Evolutionary conservation across 2,888 invertebrate genomes (phyloP).

Genomic region (Gymnoscelis rufifasciata): DNA sequence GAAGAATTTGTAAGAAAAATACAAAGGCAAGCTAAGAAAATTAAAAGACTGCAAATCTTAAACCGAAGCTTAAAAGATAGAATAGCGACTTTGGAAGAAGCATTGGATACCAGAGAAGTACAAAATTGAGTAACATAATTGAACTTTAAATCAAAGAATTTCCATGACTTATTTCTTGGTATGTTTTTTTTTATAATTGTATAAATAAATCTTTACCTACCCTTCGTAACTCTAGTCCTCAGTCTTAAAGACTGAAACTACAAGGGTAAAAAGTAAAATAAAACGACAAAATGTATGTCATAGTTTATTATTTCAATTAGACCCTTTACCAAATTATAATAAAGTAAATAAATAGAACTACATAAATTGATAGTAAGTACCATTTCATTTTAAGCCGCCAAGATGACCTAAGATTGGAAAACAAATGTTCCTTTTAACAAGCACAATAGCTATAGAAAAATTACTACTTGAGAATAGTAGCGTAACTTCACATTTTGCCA

Average conservation of each 20-base stretch:
- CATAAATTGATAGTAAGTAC: conserved; percentile 73
- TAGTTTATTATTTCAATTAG: conserved; percentile 77
- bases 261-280: conserved; percentile 21
- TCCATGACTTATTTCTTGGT: too few relatives aligned
- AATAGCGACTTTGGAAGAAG: conserved; percentile 15
- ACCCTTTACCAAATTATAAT: conserved; percentile 79
- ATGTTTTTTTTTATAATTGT: too few relatives aligned
- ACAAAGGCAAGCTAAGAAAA: conserved; percentile 19
- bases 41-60: conserved; percentile 15
- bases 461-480: conserved; percentile 26
- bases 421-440: conserved; percentile 64
- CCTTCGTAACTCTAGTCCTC: too few relatives aligned
- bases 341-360: conserved; percentile 78
- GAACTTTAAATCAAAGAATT: too few relatives aligned
- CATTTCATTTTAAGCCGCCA: conserved; percentile 58
- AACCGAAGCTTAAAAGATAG: conserved; percentile 13
- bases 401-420: conserved; percentile 60
- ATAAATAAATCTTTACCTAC: too few relatives aligned
- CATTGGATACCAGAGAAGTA: conserved; percentile 7
- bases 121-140: too few relatives aligned
- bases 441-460: conserved; percentile 67
- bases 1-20: conserved; percentile 18
- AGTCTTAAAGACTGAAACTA: too few relatives aligned
- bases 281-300: conserved; percentile 47
- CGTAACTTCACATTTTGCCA: not conserved